A percentile compares a stretch with the other conserved stretches of the same genome.
These are phyloP conservation scores for Linepithema humile DNA, from an alignment of 1,140 invertebrate species.

Conservation along the genomic window DNA sequence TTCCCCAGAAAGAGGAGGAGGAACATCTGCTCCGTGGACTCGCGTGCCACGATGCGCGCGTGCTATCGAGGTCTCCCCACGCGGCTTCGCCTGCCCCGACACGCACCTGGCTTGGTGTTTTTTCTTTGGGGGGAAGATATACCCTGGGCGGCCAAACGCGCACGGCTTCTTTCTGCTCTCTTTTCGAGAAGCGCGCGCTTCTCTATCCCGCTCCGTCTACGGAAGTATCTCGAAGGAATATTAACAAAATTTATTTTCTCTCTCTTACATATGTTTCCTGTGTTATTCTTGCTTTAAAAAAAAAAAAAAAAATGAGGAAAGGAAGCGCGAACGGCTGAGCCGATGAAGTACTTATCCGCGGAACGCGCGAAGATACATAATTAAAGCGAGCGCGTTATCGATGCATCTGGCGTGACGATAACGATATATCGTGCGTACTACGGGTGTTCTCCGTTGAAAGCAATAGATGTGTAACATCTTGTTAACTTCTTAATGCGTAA, in stretches of 20 bases:
- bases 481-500: constrained; percentile 8
- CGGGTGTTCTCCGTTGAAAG: constrained; percentile 9
- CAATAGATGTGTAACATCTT: constrained; percentile 24
- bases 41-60: constrained; percentile 50
- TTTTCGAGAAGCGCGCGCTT: not conserved
- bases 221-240: not conserved
- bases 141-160: constrained; percentile 22
- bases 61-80: constrained; percentile 19
- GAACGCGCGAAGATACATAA: not conserved
- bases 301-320: no score
- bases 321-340: no score
- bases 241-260: no score
- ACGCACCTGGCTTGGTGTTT: constrained; percentile 45
- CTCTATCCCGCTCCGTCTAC: not conserved
- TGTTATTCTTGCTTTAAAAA: no score
- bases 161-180: constrained; percentile 1
- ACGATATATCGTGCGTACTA: constrained; percentile 15
- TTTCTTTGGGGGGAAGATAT: constrained; percentile 33
- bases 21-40: constrained; percentile 46
- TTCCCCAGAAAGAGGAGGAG: not conserved
- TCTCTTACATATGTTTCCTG: no score
- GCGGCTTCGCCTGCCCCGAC: constrained; percentile 13
- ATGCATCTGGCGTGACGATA: constrained; percentile 1
- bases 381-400: not conserved
- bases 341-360: not conserved